phyloP scores from a whole-genome alignment of 1,140 invertebrate genomes.

The Helicoverpa zea region DNA sequence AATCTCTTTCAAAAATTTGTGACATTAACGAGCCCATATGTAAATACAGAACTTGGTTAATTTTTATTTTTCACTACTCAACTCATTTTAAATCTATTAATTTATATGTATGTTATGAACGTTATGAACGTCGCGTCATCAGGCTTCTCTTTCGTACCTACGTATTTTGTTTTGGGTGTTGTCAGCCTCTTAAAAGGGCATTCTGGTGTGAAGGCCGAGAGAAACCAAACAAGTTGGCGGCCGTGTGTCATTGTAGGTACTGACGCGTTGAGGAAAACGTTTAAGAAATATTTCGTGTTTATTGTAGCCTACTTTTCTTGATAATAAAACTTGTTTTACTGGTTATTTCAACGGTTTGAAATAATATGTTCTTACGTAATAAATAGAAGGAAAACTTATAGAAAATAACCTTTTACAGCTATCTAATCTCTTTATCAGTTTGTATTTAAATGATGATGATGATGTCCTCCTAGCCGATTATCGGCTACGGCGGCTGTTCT shows the following conservation, averaged over 20 bases:
- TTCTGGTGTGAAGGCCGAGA: background rate
- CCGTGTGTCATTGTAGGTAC: background rate
- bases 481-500: too few relatives aligned
- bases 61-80: background rate
- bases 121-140: too few relatives aligned
- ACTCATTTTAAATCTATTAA: too few relatives aligned
- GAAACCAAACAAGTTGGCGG: background rate
- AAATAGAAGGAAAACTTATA: background rate
- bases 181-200: background rate
- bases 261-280: background rate
- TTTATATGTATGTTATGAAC: too few relatives aligned
- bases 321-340: background rate
- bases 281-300: background rate
- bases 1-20: too few relatives aligned
- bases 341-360: background rate
- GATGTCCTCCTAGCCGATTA: too few relatives aligned
- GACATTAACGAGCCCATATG: too few relatives aligned
- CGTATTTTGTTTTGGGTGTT: background rate
- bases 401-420: too few relatives aligned
- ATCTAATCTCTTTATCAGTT: too few relatives aligned
- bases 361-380: background rate
- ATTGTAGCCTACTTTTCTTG: background rate
- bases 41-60: too few relatives aligned
- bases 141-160: too few relatives aligned
- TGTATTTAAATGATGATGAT: too few relatives aligned